Evolutionary conservation across 1,140 invertebrate species (phyloP).

Genomic region (Hormaphis cornu): DNA sequence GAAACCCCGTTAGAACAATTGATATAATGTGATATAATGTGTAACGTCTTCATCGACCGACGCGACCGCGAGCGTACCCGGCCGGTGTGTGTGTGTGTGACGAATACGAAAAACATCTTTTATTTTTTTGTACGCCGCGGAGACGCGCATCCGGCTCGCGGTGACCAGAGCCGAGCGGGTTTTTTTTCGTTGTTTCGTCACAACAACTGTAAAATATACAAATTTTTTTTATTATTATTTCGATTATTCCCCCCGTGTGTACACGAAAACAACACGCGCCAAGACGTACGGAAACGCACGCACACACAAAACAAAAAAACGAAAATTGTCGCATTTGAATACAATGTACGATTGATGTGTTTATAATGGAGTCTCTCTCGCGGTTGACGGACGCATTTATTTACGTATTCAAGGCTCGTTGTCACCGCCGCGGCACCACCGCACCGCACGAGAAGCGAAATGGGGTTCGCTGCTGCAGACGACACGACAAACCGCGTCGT

Average conservation of each 20-base stretch:
- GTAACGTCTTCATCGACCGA: slow-evolving; percentile 18
- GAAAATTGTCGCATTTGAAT: slow-evolving; percentile 27
- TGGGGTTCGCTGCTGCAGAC: neutral
- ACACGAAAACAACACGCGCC: neutral
- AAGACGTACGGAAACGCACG: neutral
- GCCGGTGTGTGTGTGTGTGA: neutral
- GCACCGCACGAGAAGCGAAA: neutral
- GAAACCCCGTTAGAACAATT: slow-evolving; percentile 19
- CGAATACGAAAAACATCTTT: slow-evolving; percentile 5
- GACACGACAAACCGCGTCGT: neutral
- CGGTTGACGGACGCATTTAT: slow-evolving; percentile 15
- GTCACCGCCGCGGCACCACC: neutral
- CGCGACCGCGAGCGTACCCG: neutral
- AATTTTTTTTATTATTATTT: too few relatives aligned
- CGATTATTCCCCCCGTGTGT: neutral
- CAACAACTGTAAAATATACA: too few relatives aligned
- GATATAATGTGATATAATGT: too few relatives aligned
- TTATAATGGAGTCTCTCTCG: neutral
- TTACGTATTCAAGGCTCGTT: slow-evolving; percentile 26
- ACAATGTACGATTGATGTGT: slow-evolving; percentile 28
- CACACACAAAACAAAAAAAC: neutral
- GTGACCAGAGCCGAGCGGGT: neutral
- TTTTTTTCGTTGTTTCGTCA: too few relatives aligned
- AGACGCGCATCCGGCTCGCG: slow-evolving; percentile 22
- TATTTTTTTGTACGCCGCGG: too few relatives aligned